Percentiles rank a stretch among this genome's conserved stretches.
Conservation (phyloP, 2,888 invertebrate species). For the Seira musarum region DNA sequence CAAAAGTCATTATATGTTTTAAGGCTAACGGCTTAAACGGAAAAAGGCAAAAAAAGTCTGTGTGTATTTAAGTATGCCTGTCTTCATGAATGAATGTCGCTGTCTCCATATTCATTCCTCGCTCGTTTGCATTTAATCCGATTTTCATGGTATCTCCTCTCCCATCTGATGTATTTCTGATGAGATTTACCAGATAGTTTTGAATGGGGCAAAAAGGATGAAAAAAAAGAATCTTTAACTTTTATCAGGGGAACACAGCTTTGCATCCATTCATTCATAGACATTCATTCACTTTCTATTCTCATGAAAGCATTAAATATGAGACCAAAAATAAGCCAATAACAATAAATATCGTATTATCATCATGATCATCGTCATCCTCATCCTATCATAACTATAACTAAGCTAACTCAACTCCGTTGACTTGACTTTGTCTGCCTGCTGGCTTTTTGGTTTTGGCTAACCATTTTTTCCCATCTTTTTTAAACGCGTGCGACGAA, state of each 20-base stretch:
- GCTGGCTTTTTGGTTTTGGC: too few relatives aligned
- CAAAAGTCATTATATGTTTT: background rate
- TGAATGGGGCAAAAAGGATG: conserved; percentile 35
- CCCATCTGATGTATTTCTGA: conserved; percentile 53
- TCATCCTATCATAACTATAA: background rate
- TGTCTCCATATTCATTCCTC: conserved; percentile 28
- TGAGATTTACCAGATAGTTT: conserved; percentile 65
- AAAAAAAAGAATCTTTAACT: conserved; percentile 5
- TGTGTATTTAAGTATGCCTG: conserved; percentile 36
- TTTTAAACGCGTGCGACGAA: background rate
- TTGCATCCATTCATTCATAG: background rate
- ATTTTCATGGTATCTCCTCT: conserved; percentile 66
- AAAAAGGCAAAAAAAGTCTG: background rate
- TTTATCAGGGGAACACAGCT: background rate
- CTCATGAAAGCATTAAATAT: background rate
- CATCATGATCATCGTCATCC: background rate
- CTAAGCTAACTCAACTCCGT: background rate
- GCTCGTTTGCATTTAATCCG: conserved; percentile 70
- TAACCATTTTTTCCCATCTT: background rate
- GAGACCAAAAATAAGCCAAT: conserved; percentile 33
- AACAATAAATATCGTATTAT: conserved; percentile 19
- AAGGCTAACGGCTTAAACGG: background rate
- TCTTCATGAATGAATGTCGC: background rate
- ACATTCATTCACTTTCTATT: background rate
- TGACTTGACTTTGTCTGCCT: too few relatives aligned